Base-by-base conservation (phyloP, 2,797 vertebrate species). In the Pangasius mekongensis region DNA sequence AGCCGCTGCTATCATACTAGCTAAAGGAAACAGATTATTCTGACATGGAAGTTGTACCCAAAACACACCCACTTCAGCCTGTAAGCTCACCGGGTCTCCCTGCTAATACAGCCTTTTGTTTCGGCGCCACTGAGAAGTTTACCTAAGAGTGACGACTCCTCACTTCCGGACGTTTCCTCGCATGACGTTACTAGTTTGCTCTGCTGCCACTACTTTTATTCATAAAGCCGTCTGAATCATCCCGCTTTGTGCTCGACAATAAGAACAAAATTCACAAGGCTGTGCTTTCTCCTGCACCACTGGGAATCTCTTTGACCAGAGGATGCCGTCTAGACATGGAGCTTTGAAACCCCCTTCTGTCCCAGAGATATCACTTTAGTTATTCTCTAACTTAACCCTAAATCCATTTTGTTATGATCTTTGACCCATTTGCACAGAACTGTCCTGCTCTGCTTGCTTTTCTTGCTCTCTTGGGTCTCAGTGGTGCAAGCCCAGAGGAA, bases 251-350 rank as follows among this genome's bases (percentile, higher is more conserved):
- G 33, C 30, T 62, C n/a, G 3, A 80, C 8, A 67, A 52, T 1
- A 66, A 33, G 56, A 81, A 39, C 0, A 11, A 47, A 83, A 83
- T 83, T 47, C 22, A 64, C 6, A 11, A 39, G 20, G 33, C 78
- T 80, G 20, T 93, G 88, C 84, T 92, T 89, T 87, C 89, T 90
- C 54, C 78, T 90, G 90, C 6, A 91, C 89, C 88, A 27, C 8
- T 81, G 43, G 69, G 90, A 87, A 89, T 89, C 86, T 88, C 43
- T 87, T 66, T 92, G 93, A 95, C 95, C 96, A 95, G 95, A 95
- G 95, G 90, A 92, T 94, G 89, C 94, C 30, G 94, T 97, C 95
- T 96, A 95, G 95, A 94, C 89, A 27, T 56, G 90, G 85, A 85
- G 86, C 95, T 95, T 95, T 96, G 95, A 96, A 95, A 91, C 93